Conservation (phyloP, 2,797 vertebrate species). For the Muscicapa comitata region DNA sequence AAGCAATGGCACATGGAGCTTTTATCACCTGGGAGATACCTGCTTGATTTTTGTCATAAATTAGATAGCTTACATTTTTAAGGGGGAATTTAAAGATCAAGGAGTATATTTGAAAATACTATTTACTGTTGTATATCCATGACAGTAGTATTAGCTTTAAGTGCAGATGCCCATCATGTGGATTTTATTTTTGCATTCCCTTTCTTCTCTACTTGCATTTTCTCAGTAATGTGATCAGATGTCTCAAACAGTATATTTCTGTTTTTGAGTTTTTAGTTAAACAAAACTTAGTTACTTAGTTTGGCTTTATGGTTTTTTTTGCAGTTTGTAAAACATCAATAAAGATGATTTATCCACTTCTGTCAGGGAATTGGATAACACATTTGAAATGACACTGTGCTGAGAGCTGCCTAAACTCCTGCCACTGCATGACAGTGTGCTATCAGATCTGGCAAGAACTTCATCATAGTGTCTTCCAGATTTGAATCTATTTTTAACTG, state of each 20-base stretch:
- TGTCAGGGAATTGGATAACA: neutral
- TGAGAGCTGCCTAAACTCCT: neutral
- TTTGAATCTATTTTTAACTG: neutral
- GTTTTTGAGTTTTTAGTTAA: neutral
- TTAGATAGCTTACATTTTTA: neutral
- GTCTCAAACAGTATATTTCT: neutral
- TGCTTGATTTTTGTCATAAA: neutral
- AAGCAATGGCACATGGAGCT: neutral
- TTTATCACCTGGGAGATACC: neutral
- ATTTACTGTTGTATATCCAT: neutral
- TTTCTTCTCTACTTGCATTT: neutral
- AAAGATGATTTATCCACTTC: neutral
- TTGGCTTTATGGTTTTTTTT: neutral
- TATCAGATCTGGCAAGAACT: neutral
- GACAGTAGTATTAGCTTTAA: neutral
- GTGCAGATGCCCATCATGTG: neutral
- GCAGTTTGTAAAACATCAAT: neutral
- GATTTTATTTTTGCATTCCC: neutral
- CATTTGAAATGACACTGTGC: neutral
- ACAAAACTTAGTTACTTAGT: neutral
- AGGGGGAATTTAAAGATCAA: neutral
- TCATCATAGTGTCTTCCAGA: neutral
- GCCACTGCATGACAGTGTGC: neutral
- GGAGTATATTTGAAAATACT: neutral
- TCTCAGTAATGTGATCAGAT: neutral